A percentile compares a stretch with the other conserved stretches of the same genome.
Conservation (phyloP, 2,113 vertebrate genomes). For the Hyperopisus bebe region DNA sequence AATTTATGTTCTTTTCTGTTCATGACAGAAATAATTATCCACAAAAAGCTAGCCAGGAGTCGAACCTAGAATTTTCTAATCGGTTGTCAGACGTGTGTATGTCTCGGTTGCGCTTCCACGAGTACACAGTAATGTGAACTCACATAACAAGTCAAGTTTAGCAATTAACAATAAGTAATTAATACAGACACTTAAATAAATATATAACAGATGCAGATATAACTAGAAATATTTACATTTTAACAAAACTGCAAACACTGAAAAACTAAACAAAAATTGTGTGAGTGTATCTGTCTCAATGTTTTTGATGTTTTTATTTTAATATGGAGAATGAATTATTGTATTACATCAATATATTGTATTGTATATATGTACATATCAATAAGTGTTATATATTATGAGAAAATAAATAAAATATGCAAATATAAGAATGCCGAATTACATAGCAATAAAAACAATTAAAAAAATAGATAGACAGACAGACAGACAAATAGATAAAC, state of each 20-base stretch:
- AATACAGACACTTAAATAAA: background rate
- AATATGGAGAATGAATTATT: background rate
- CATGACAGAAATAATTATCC: background rate
- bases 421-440: background rate
- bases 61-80: slow-evolving; percentile 74
- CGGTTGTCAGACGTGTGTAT: slow-evolving; percentile 66
- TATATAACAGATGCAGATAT: background rate
- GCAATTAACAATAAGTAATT: background rate
- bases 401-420: background rate
- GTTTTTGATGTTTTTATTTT: background rate
- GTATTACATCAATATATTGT: background rate
- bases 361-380: background rate
- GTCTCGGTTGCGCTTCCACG: background rate
- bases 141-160: background rate
- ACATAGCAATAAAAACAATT: background rate
- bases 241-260: background rate
- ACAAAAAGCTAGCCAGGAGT: slow-evolving; percentile 62
- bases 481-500: no score
- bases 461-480: no score
- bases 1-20: background rate
- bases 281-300: background rate
- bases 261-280: background rate
- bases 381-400: background rate
- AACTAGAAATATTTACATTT: background rate
- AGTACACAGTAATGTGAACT: background rate